These are phyloP conservation scores for Oreotrochilus melanogaster DNA, from an alignment of 2,113 vertebrate genomes.

Conservation along the genomic window DNA sequence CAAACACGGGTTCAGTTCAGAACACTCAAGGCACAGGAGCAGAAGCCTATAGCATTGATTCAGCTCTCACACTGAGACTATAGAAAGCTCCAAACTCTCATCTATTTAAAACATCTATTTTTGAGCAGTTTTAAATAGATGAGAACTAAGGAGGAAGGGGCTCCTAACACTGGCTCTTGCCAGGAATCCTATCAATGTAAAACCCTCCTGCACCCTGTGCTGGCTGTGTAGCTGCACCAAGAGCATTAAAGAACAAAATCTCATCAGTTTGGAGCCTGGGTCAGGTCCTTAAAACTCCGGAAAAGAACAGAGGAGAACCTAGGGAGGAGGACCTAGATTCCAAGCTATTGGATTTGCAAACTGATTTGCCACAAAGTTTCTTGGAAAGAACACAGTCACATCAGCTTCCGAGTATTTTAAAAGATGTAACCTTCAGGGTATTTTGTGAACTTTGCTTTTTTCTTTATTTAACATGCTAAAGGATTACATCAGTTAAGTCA, in stretches of 20 bases:
- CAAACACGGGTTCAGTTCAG: neutral
- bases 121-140: slow-evolving; percentile 66
- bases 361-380: neutral
- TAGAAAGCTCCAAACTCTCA: slow-evolving; percentile 4
- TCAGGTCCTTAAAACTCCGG: slow-evolving; percentile 46
- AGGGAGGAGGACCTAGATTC: slow-evolving; percentile 13
- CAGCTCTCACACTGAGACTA: neutral
- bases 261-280: slow-evolving; percentile 12
- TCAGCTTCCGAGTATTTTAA: slow-evolving; percentile 25
- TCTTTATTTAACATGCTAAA: neutral
- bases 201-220: neutral
- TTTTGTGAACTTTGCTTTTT: neutral
- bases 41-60: neutral
- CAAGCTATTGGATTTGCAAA: neutral
- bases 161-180: neutral
- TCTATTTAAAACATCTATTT: slow-evolving; percentile 69
- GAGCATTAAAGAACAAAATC: slow-evolving; percentile 17
- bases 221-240: neutral
- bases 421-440: neutral
- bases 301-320: slow-evolving; percentile 7
- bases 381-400: neutral
- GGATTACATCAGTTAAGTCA: neutral
- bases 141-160: slow-evolving; percentile 22
- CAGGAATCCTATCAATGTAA: slow-evolving; percentile 2
- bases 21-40: neutral